These are phyloP conservation scores for Phylloscopus trochiloides DNA, from an alignment of 2,113 vertebrate species.

Conservation along the genomic window DNA sequence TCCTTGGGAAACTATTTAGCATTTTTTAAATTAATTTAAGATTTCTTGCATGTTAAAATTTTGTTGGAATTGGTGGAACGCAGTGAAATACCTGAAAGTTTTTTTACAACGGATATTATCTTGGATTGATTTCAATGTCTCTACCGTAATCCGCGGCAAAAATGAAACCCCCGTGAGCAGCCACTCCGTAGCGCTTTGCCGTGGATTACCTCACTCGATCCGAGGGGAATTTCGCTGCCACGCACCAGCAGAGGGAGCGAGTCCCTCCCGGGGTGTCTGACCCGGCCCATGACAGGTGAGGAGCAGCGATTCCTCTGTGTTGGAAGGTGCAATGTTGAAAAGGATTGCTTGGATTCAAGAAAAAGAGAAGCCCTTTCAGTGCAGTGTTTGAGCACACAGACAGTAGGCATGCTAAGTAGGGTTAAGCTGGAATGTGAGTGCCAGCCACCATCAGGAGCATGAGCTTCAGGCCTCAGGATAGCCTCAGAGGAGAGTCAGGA, in stretches of 20 bases:
- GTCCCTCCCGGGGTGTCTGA: too few relatives aligned
- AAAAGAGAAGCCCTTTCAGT: background rate
- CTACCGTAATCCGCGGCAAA: background rate
- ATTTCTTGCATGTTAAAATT: background rate
- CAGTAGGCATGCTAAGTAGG: accelerated
- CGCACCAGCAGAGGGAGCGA: background rate
- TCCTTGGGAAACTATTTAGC: background rate
- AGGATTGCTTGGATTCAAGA: background rate
- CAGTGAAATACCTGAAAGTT: background rate
- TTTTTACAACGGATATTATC: background rate
- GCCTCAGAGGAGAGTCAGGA: background rate
- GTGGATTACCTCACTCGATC: accelerated
- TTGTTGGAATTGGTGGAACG: background rate
- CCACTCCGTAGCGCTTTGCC: accelerated
- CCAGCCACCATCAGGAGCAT: background rate
- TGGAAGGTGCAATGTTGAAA: background rate
- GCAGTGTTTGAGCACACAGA: background rate
- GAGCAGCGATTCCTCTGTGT: accelerated
- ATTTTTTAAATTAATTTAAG: background rate
- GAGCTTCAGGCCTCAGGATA: background rate
- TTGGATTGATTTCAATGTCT: background rate
- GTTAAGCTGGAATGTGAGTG: background rate
- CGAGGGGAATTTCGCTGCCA: background rate
- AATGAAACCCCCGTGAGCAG: background rate
- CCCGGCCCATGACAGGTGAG: accelerated